Conservation (phyloP, 2,797 vertebrate species). For the Hylomyscus alleni region DNA sequence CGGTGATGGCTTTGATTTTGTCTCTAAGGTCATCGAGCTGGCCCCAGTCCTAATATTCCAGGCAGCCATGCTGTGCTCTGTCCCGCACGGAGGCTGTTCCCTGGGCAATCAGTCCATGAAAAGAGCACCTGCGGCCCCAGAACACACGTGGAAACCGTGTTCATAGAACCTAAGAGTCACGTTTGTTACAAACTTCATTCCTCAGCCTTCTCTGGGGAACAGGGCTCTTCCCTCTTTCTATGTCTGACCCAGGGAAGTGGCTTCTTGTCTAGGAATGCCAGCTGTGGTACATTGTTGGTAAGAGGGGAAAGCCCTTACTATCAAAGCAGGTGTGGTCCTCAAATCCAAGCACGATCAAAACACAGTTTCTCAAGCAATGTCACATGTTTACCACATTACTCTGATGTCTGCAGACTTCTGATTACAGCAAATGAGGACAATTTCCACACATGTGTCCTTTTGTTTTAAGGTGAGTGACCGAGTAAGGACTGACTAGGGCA, state of each 20-base stretch:
- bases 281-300: background rate
- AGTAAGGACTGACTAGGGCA: constrained; percentile 48
- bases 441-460: background rate
- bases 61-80: background rate
- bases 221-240: background rate
- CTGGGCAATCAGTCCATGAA: background rate
- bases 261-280: background rate
- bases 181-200: constrained; percentile 5
- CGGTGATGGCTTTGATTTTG: constrained; percentile 26
- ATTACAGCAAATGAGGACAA: background rate
- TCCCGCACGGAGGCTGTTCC: constrained; percentile 6
- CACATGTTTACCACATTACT: background rate
- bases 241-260: background rate
- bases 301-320: background rate
- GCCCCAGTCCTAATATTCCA: background rate
- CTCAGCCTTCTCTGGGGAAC: background rate
- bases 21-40: background rate
- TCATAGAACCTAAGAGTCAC: background rate
- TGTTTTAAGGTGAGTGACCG: background rate
- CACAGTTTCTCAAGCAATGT: background rate
- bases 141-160: background rate
- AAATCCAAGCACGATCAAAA: background rate
- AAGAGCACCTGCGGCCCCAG: background rate
- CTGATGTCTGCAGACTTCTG: background rate
- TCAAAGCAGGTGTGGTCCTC: background rate